These are phyloP conservation scores for Alviniconcha marisindica DNA, from an alignment of 1,140 invertebrate genomes.

Conservation along the genomic window DNA sequence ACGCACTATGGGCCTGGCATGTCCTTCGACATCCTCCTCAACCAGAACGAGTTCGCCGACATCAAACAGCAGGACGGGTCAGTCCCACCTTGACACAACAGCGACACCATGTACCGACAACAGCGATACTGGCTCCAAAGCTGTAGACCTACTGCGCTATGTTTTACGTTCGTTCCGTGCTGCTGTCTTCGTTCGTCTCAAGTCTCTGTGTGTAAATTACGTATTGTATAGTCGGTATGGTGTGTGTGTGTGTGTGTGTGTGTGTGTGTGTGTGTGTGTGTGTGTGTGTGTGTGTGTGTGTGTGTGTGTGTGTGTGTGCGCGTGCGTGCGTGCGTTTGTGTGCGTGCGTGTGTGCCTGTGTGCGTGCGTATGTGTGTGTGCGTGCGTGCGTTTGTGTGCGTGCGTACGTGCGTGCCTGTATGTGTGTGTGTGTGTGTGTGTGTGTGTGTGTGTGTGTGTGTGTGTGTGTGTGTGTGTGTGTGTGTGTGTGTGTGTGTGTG, in stretches of 20 bases:
- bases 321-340: conserved; percentile 13
- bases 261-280: background rate
- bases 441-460: conserved; percentile 21
- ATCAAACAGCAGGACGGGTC: conserved; percentile 14
- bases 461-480: conserved; percentile 26
- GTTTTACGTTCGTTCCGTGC: too few species aligned
- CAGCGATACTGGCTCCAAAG: too few species aligned
- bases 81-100: too few species aligned
- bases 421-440: conserved; percentile 21
- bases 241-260: background rate
- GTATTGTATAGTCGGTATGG: too few species aligned
- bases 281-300: conserved; percentile 1
- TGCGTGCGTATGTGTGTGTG: conserved; percentile 17
- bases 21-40: conserved; percentile 3
- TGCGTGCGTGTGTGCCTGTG: conserved; percentile 15
- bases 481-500: conserved; percentile 13
- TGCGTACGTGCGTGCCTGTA: background rate
- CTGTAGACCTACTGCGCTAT: too few species aligned
- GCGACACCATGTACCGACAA: too few species aligned
- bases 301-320: background rate
- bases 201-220: too few species aligned
- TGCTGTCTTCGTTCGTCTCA: too few species aligned
- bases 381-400: background rate
- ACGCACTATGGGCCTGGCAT: conserved; percentile 9
- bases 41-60: conserved; percentile 32